Conservation (phyloP, 2,113 vertebrate species). For the Prinia subflava region DNA sequence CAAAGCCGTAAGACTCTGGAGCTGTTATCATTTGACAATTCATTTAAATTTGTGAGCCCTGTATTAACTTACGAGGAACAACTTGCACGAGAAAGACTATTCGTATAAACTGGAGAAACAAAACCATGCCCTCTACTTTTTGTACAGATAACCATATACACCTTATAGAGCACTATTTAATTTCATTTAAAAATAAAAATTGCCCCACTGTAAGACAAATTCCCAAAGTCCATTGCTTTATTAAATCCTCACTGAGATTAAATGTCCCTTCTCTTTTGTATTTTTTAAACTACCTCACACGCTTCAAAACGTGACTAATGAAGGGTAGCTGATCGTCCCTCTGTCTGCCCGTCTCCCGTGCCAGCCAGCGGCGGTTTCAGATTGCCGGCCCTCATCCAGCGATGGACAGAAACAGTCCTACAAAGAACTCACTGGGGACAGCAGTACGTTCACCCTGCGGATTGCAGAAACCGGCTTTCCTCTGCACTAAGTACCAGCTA, state of each 20-base stretch:
- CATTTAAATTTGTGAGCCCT: neutral
- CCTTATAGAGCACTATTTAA: neutral
- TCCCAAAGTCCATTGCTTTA: neutral
- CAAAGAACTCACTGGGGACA: neutral
- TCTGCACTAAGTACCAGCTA: neutral
- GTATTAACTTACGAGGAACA: neutral
- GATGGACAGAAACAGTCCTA: fast-evolving
- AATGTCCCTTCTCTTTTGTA: neutral
- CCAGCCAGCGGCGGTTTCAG: neutral
- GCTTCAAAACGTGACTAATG: neutral
- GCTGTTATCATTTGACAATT: neutral
- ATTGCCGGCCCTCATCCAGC: neutral
- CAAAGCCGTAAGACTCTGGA: neutral
- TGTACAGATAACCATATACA: neutral
- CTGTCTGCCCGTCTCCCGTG: neutral
- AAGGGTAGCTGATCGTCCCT: fast-evolving
- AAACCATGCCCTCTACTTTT: neutral
- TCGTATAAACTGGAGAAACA: neutral
- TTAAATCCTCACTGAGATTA: neutral
- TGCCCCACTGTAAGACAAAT: neutral
- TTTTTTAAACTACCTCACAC: neutral
- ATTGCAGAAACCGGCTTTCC: neutral
- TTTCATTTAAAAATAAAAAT: neutral
- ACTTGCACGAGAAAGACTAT: neutral
- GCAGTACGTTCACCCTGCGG: neutral